Conservation (phyloP, 2,888 invertebrate genomes). For the Campoplex capitator region DNA sequence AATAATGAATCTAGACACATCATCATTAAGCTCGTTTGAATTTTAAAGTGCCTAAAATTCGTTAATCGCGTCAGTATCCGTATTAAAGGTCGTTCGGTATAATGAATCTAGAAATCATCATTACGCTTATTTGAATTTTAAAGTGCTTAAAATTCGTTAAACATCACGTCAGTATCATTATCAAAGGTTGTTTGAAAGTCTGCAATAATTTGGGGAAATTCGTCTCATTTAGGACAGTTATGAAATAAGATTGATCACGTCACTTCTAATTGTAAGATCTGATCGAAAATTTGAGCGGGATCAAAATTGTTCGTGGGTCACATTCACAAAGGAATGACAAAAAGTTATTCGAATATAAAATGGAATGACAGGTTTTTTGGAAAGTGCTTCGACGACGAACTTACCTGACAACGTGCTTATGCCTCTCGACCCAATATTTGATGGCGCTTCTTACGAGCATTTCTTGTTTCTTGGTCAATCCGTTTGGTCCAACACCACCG, state of each 20-base stretch:
- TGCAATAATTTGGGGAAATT: neutral
- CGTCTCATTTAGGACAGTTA: neutral
- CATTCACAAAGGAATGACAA: too few relatives aligned
- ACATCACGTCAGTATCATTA: neutral
- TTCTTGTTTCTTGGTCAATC: slow-evolving; percentile 93
- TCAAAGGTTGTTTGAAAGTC: neutral
- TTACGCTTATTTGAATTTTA: too few relatives aligned
- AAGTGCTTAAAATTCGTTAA: too few relatives aligned
- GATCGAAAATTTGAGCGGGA: neutral
- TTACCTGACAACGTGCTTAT: slow-evolving; percentile 95
- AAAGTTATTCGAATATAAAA: neutral
- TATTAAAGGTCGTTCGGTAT: too few relatives aligned
- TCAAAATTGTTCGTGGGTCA: too few relatives aligned
- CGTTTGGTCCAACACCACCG: slow-evolving; percentile 90
- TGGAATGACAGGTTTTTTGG: neutral
- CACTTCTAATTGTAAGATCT: neutral
- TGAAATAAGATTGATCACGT: neutral
- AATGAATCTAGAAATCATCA: too few relatives aligned
- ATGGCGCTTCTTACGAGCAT: slow-evolving; percentile 94
- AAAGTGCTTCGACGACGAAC: slow-evolving; percentile 66
- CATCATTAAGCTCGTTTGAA: neutral
- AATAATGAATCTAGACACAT: slow-evolving; percentile 20
- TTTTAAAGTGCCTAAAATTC: neutral
- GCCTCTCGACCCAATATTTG: slow-evolving; percentile 95
- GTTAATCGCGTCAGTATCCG: neutral